Conservation (phyloP, 1,140 invertebrate genomes). For the Drosophila aff. region DNA sequence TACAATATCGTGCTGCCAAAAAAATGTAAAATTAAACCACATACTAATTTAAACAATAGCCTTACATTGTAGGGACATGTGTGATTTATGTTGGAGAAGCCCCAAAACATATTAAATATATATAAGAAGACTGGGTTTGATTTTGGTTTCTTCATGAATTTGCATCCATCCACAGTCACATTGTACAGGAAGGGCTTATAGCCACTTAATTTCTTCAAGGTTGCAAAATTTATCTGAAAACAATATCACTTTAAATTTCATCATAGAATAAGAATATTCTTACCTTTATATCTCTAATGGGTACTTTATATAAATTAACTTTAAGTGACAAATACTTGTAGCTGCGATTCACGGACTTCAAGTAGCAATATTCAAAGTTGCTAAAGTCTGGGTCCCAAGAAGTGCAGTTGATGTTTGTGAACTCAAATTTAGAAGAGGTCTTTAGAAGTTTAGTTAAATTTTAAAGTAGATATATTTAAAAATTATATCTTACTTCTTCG, state of each 20-base stretch:
- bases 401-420: constrained; percentile 2
- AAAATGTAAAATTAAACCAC: too few species aligned
- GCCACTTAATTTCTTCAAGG: neutral
- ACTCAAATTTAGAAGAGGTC: neutral
- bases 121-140: neutral
- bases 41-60: too few species aligned
- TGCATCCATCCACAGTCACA: neutral
- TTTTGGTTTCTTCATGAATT: neutral
- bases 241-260: neutral
- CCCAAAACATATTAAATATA: neutral
- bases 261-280: neutral
- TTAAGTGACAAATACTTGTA: neutral
- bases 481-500: neutral
- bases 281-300: neutral
- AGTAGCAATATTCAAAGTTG: constrained; percentile 5
- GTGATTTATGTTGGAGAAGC: neutral
- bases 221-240: neutral
- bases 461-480: neutral
- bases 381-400: neutral
- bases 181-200: constrained; percentile 4
- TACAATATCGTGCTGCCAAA: too few species aligned
- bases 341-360: too few species aligned
- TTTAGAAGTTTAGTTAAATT: neutral
- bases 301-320: neutral
- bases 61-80: too few species aligned